A percentile compares a stretch with the other conserved stretches of the same genome.
These are phyloP conservation scores for Avahi laniger DNA, from an alignment of 2,797 vertebrate species.

Conservation along the genomic window DNA sequence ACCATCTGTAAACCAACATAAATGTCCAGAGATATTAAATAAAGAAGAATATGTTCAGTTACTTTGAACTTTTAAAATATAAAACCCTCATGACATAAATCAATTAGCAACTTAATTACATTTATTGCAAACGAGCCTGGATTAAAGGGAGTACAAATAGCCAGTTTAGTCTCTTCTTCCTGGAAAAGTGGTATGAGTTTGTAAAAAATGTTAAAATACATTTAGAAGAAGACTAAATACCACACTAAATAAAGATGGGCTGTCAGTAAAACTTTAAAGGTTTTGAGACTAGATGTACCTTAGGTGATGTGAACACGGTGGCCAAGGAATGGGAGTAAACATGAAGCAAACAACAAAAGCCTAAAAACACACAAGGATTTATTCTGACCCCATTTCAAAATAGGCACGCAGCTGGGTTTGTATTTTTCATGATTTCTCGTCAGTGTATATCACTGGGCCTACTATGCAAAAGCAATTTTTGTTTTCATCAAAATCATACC, in stretches of 20 bases:
- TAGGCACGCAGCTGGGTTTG: fast-evolving
- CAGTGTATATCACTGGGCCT: neutral
- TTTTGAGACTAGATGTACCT: neutral
- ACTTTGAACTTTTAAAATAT: neutral
- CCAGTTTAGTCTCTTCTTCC: neutral
- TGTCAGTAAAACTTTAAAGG: neutral
- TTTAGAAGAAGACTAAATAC: neutral
- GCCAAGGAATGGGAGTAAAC: neutral
- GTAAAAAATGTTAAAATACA: neutral
- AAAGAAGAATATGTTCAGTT: neutral
- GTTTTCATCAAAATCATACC: neutral
- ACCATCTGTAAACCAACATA: neutral
- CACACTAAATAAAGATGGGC: neutral
- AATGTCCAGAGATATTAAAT: neutral
- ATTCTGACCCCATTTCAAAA: neutral
- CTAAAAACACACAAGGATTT: neutral
- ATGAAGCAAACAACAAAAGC: neutral
- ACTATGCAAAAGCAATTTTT: neutral
- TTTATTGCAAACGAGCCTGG: neutral
- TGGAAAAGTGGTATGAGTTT: neutral
- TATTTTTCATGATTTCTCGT: neutral
- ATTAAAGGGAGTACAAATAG: neutral
- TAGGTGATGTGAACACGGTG: neutral
- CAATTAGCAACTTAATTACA: neutral
- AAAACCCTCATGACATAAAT: neutral